A percentile compares a stretch with the other conserved stretches of the same genome.
Conservation (phyloP, 2,888 invertebrate genomes). For the Eurytoma adleriae region DNA sequence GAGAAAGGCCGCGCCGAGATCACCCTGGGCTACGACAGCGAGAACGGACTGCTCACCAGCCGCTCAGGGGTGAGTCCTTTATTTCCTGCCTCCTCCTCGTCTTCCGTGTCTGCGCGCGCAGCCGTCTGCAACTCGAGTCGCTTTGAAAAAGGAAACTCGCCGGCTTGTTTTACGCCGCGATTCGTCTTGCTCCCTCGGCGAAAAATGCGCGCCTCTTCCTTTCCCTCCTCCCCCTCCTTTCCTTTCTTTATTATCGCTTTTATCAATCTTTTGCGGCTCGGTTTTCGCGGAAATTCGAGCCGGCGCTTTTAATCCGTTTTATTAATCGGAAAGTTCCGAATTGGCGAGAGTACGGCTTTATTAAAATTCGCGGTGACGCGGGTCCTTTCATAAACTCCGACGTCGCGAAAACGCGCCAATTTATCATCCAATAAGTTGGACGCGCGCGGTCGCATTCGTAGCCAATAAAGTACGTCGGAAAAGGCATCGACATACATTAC, state of each 20-base stretch:
- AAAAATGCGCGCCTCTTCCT: neutral
- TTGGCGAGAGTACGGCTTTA: too few species aligned
- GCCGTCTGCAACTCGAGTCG: constrained; percentile 37
- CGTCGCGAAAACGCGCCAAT: too few species aligned
- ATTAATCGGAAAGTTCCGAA: too few species aligned
- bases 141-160: constrained; percentile 35
- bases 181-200: constrained; percentile 1
- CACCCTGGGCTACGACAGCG: constrained; percentile 93
- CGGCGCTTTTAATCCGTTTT: too few species aligned
- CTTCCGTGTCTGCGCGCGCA: neutral
- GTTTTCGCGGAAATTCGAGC: too few species aligned
- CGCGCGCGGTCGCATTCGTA: neutral
- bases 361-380: too few species aligned
- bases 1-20: constrained; percentile 94
- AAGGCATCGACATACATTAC: constrained; percentile 4
- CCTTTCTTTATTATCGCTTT: too few species aligned
- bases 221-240: too few species aligned
- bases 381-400: too few species aligned
- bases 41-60: constrained; percentile 90
- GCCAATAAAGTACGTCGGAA: too few species aligned
- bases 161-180: neutral
- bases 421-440: neutral
- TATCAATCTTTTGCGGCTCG: too few species aligned
- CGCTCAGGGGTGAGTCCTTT: constrained; percentile 82
- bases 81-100: neutral